phyloP scores from a whole-genome alignment of 2,797 vertebrate genomes.

The Danio kyathit region DNA sequence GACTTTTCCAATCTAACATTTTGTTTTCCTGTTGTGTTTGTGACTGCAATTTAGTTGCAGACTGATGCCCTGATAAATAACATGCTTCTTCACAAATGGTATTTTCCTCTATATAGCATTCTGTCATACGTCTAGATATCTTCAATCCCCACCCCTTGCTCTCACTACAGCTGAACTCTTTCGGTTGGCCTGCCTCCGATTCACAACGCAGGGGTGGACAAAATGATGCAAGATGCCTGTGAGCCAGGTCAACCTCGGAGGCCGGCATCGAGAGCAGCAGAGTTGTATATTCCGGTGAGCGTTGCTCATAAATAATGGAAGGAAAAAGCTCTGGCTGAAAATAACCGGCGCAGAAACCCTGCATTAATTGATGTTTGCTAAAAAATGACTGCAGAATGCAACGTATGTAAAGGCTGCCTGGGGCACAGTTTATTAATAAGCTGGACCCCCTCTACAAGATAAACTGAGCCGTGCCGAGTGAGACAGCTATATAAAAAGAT shows the following conservation, averaged over 20 bases:
- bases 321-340: conserved; percentile 61
- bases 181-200: conserved; percentile 57
- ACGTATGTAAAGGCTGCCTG: conserved; percentile 76
- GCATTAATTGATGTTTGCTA: conserved; percentile 79
- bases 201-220: conserved; percentile 59
- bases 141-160: conserved; percentile 15
- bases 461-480: conserved; percentile 59
- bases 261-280: conserved; percentile 62
- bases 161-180: conserved; percentile 21
- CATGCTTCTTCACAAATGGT: not conserved
- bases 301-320: conserved; percentile 78
- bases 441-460: conserved; percentile 69
- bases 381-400: conserved; percentile 71
- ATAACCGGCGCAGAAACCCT: conserved; percentile 58
- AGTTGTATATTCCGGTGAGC: conserved; percentile 65
- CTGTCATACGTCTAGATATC: not conserved
- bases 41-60: not conserved
- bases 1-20: not conserved
- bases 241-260: conserved; percentile 74
- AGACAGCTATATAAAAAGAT: conserved; percentile 71
- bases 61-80: not conserved
- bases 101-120: not conserved
- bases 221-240: conserved; percentile 68
- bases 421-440: conserved; percentile 80
- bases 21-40: not conserved